phyloP scores from a whole-genome alignment of 2,888 invertebrate species.

The Drosophila bunnanda region DNA sequence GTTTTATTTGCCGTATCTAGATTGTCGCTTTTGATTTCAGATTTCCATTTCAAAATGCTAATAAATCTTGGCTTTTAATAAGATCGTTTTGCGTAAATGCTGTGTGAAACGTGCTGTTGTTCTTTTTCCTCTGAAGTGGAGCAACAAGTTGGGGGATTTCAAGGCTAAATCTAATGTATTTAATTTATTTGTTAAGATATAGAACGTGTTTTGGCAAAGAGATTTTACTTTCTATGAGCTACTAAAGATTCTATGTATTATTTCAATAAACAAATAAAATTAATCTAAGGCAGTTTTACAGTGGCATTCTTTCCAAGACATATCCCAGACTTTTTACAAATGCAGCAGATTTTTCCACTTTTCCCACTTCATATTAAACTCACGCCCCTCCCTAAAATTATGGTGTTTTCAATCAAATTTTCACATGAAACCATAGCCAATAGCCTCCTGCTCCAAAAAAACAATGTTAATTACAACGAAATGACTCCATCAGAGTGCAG shows the following conservation, averaged over 20 bases:
- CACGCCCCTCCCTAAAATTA: constrained; percentile 5
- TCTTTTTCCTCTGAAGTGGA: constrained; percentile 19
- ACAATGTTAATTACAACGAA: constrained; percentile 21
- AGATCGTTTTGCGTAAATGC: constrained; percentile 60
- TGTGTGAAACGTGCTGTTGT: constrained; percentile 49
- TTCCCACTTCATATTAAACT: not conserved
- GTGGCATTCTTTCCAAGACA: not conserved
- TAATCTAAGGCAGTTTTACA: not conserved
- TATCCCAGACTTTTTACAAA: not conserved
- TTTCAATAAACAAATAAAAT: no score
- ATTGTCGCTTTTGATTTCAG: constrained; percentile 72
- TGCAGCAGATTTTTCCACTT: not conserved
- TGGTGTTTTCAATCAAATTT: constrained; percentile 25
- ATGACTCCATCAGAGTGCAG: constrained; percentile 41
- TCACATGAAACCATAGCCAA: constrained; percentile 14
- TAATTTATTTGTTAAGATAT: not conserved
- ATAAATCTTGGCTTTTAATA: constrained; percentile 68
- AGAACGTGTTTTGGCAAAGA: not conserved
- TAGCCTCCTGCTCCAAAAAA: constrained; percentile 7
- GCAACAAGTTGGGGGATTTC: constrained; percentile 13
- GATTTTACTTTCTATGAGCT: not conserved
- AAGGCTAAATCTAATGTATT: not conserved
- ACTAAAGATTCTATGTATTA: not conserved
- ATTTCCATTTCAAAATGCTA: constrained; percentile 60
- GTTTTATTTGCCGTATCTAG: constrained; percentile 51